Percentiles rank a stretch among this genome's conserved stretches.
Evolutionary conservation across 2,797 vertebrate genomes (phyloP).

Genomic region (Cryptoblepharus egeriae): DNA sequence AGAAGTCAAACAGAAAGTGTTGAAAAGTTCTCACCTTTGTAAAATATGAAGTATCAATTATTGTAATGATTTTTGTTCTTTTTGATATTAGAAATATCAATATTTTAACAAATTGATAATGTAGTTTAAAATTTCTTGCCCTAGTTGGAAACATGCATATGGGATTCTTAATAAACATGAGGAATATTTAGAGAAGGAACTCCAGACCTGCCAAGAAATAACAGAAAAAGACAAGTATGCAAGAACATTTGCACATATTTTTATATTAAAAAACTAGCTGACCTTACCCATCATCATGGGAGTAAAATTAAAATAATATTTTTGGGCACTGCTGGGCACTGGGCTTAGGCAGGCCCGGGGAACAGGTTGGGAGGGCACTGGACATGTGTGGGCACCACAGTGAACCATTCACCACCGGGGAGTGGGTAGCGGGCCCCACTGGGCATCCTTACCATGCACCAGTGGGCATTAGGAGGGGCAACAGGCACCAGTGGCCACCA

Average conservation of each 20-base stretch:
- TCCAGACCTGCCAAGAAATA: conserved; percentile 67
- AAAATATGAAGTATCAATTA: not conserved
- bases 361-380: no score
- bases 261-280: conserved; percentile 22
- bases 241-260: conserved; percentile 8
- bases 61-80: not conserved
- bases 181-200: conserved; percentile 73
- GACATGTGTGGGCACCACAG: no score
- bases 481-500: no score
- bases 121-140: conserved; percentile 32
- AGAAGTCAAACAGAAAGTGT: not conserved
- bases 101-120: conserved; percentile 7
- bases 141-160: conserved; percentile 77
- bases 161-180: conserved; percentile 76
- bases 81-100: not conserved
- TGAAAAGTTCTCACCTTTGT: conserved; percentile 17
- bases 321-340: no score
- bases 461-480: no score
- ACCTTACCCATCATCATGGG: no score
- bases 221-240: conserved; percentile 80
- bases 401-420: no score
- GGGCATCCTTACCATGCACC: no score
- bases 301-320: no score
- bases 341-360: no score
- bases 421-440: no score